A percentile compares a stretch with the other conserved stretches of the same genome.
These are phyloP conservation scores for Eclectus roratus DNA, from an alignment of 2,113 vertebrate genomes.

Conservation along the genomic window DNA sequence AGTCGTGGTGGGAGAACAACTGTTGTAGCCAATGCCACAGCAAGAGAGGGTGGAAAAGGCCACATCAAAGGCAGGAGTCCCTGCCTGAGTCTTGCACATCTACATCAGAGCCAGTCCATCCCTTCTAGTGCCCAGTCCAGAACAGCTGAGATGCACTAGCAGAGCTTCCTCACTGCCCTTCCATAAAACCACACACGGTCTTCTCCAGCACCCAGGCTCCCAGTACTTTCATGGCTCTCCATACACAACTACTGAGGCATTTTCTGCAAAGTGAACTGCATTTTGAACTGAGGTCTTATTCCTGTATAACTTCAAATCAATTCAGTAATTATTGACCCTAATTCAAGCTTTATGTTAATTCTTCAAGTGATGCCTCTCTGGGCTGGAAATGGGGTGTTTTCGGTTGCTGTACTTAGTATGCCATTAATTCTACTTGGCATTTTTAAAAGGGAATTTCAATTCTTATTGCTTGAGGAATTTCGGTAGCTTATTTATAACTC, in stretches of 20 bases:
- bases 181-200: accelerated
- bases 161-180: background rate
- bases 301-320: background rate
- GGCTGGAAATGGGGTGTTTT: background rate
- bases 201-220: background rate
- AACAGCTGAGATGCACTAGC: background rate
- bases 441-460: background rate
- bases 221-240: background rate
- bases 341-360: background rate
- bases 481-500: background rate
- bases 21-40: accelerated
- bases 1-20: accelerated
- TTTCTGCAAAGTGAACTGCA: background rate
- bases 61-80: background rate
- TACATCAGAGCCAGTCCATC: background rate
- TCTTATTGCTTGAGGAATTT: background rate
- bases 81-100: background rate
- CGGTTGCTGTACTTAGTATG: accelerated
- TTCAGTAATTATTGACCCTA: background rate
- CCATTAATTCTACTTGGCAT: background rate
- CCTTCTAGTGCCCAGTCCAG: background rate
- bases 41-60: background rate
- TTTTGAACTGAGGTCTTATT: background rate
- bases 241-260: accelerated
- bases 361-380: background rate